phyloP scores from a whole-genome alignment of 2,797 vertebrate species.

The Novumbra hubbsi region DNA sequence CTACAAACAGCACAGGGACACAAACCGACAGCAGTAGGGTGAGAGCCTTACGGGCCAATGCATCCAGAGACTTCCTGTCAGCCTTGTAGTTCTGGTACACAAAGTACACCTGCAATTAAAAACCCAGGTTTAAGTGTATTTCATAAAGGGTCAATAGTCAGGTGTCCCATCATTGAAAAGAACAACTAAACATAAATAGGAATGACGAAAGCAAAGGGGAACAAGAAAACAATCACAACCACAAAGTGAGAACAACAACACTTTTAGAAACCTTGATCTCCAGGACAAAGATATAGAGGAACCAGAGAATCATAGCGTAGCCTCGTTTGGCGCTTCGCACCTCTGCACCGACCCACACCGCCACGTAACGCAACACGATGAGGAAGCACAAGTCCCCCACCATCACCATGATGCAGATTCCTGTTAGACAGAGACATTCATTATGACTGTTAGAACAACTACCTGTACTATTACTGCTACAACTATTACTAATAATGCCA shows the following conservation, averaged over 20 bases:
- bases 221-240: not conserved
- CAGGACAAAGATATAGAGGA: conserved; percentile 83
- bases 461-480: no score
- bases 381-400: conserved; percentile 87
- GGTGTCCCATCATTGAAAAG: no score
- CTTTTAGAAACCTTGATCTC: conserved; percentile 77
- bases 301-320: conserved; percentile 86
- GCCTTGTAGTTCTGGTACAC: conserved; percentile 89
- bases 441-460: not conserved
- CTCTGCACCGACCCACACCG: conserved; percentile 87
- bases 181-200: not conserved
- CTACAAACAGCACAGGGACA: conserved; percentile 76
- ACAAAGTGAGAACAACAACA: not conserved
- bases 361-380: conserved; percentile 83
- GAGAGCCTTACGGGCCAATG: conserved; percentile 77
- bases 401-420: conserved; percentile 82
- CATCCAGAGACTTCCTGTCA: conserved; percentile 80
- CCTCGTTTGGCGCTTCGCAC: conserved; percentile 85
- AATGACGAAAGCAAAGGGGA: not conserved
- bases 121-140: not conserved
- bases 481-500: no score
- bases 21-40: conserved; percentile 77
- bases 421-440: not conserved
- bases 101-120: conserved; percentile 68
- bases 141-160: no score